These are phyloP conservation scores for Poeciliopsis gracilis DNA, from an alignment of 2,797 vertebrate species.

Conservation along the genomic window DNA sequence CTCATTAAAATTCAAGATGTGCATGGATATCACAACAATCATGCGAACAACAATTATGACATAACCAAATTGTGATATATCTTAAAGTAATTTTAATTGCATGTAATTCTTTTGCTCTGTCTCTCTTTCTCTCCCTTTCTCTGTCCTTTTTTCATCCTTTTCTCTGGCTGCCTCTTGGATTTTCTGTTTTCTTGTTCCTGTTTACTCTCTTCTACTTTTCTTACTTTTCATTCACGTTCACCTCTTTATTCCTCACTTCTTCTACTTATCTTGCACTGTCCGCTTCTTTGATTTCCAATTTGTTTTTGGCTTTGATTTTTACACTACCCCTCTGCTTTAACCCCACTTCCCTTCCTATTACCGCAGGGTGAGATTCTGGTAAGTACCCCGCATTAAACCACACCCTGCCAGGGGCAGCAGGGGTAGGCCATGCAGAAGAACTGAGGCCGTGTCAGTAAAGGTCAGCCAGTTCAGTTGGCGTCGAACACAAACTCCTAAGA, in stretches of 20 bases:
- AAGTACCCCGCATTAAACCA: constrained; percentile 86
- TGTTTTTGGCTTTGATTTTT: constrained; percentile 63
- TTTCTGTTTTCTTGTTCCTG: constrained; percentile 26
- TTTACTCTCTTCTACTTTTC: constrained; percentile 4
- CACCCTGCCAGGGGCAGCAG: constrained; percentile 75
- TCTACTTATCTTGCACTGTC: constrained; percentile 18
- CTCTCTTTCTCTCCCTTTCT: constrained; percentile 52
- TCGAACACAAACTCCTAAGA: constrained; percentile 21
- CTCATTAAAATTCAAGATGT: constrained; percentile 65
- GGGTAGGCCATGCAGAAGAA: constrained; percentile 75
- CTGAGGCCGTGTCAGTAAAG: constrained; percentile 66
- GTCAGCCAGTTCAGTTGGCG: constrained; percentile 46
- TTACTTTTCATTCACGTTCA: constrained; percentile 13
- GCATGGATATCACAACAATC: constrained; percentile 71
- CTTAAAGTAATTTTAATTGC: constrained; percentile 91
- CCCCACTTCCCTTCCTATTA: constrained; percentile 58
- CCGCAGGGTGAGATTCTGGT: constrained; percentile 97
- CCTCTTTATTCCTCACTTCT: constrained; percentile 50
- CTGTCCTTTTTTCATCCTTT: constrained; percentile 18
- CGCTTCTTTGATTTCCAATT: constrained; percentile 50
- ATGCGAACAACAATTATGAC: constrained; percentile 68
- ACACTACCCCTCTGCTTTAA: constrained; percentile 60
- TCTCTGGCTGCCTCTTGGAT: constrained; percentile 48
- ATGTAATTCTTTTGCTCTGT: constrained; percentile 90
- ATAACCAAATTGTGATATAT: constrained; percentile 83